A percentile compares a stretch with the other conserved stretches of the same genome.
Evolutionary conservation across 2,797 vertebrate genomes (phyloP).

Genomic region (Pyrocephalus nanus): DNA sequence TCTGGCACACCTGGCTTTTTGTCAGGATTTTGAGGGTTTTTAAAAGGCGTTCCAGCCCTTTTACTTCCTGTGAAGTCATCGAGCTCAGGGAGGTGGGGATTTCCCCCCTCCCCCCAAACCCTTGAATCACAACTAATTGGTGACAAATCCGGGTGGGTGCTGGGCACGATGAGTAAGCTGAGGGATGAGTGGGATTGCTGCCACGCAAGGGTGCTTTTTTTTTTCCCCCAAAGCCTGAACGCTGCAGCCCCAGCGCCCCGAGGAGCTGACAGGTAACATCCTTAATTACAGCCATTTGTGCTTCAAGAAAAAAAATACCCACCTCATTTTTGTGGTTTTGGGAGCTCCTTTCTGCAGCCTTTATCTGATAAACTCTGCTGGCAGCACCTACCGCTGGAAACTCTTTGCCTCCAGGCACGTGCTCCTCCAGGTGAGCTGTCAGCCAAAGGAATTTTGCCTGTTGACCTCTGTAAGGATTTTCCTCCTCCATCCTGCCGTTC

Average conservation of each 20-base stretch:
- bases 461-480: neutral
- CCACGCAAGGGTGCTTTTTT: neutral
- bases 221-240: neutral
- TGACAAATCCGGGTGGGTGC: conserved; percentile 21
- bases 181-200: neutral
- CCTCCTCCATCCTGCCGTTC: neutral
- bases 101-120: neutral
- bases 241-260: neutral
- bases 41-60: neutral
- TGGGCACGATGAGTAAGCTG: neutral
- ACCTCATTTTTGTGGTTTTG: neutral
- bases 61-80: conserved; percentile 45
- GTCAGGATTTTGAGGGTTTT: neutral
- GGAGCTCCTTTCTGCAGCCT: neutral
- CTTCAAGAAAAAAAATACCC: neutral
- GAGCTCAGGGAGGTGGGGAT: neutral
- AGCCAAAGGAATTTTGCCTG: neutral
- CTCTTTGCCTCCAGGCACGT: neutral
- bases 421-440: conserved; percentile 18
- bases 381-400: neutral
- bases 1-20: neutral
- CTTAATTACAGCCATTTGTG: conserved; percentile 18
- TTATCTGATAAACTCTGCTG: conserved; percentile 24
- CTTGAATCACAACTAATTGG: neutral
- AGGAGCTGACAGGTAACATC: conserved; percentile 12